Conservation (phyloP, 2,113 vertebrate species). For the Clarias magur region DNA sequence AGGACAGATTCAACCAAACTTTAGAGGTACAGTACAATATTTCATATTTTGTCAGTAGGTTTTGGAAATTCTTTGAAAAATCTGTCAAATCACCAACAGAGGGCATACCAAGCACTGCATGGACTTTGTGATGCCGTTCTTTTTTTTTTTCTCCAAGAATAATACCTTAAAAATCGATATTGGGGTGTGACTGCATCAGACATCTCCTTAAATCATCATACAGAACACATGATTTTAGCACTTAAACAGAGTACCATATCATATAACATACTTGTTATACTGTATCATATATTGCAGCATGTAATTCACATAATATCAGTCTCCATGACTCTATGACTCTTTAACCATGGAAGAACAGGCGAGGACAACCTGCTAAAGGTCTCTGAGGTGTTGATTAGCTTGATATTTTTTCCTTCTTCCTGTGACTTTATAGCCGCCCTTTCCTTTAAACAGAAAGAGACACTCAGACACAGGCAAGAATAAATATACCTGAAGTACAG, state of each 20-base stretch:
- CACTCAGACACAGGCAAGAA: neutral
- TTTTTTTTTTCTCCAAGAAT: neutral
- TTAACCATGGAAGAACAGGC: neutral
- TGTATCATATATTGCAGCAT: neutral
- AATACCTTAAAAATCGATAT: neutral
- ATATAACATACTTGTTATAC: neutral
- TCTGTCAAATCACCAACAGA: constrained; percentile 52
- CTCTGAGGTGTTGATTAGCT: constrained; percentile 5
- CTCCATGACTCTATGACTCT: neutral
- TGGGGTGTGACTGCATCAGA: neutral
- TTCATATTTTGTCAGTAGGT: neutral
- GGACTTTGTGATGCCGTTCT: neutral
- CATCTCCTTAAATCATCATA: neutral
- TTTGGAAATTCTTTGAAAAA: neutral
- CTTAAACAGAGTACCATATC: neutral
- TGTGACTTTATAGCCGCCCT: neutral
- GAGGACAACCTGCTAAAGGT: neutral
- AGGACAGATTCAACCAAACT: neutral
- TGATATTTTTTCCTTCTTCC: neutral
- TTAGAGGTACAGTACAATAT: neutral
- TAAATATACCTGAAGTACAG: constrained; percentile 10
- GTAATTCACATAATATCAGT: neutral
- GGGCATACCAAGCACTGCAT: constrained; percentile 43
- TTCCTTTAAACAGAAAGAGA: neutral
- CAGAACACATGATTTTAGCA: neutral